Percentiles rank a stretch among this genome's conserved stretches.
These are phyloP conservation scores for Porphyrio hochstetteri DNA, from an alignment of 2,113 vertebrate species.

Conservation along the genomic window DNA sequence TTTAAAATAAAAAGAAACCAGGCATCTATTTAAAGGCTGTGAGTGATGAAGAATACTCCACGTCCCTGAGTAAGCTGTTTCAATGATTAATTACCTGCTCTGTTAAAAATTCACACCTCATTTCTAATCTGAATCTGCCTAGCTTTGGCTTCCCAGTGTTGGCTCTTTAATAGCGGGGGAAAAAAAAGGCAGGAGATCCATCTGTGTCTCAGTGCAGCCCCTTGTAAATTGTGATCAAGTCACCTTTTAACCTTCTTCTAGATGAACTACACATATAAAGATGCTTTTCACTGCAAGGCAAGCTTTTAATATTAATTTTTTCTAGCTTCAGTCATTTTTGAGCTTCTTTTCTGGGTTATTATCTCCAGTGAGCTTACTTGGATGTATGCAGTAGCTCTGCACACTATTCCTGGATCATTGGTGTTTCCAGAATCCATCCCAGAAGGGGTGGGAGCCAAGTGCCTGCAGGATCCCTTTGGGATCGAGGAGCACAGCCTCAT, in stretches of 20 bases:
- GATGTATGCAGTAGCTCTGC: not conserved
- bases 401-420: not conserved
- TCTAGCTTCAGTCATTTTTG: not conserved
- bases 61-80: slow-evolving; percentile 29
- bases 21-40: not conserved
- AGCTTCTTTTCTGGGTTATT: not conserved
- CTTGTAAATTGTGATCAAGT: slow-evolving; percentile 13
- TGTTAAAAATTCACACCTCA: slow-evolving; percentile 32
- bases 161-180: not conserved
- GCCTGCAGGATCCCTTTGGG: not conserved
- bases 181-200: not conserved
- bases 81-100: slow-evolving; percentile 46
- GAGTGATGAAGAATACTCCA: not conserved
- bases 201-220: not conserved
- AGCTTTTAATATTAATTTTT: not conserved
- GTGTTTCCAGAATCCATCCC: not conserved
- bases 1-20: not conserved
- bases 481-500: not conserved
- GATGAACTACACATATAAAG: not conserved
- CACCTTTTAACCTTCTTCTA: slow-evolving; percentile 8
- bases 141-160: not conserved
- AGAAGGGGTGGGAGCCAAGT: rapidly evolving
- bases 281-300: not conserved
- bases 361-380: not conserved
- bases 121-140: slow-evolving; percentile 28